phyloP scores from a whole-genome alignment of 2,797 vertebrate genomes.

The Pseudomugil tenellus region DNA sequence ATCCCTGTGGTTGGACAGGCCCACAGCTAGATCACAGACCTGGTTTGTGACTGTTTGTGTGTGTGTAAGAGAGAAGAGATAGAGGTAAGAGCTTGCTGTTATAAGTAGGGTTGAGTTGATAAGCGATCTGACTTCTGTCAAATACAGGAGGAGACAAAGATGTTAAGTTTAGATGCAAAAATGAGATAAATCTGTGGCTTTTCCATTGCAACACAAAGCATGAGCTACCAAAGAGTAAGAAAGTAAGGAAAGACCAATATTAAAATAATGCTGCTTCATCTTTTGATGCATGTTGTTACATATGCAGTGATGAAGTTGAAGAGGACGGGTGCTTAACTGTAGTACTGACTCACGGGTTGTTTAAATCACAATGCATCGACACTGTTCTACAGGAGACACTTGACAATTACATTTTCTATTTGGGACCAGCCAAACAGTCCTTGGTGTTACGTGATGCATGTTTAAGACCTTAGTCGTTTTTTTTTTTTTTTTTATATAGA shows the following conservation, averaged over 20 bases:
- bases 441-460: no score
- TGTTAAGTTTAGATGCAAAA: constrained; percentile 32
- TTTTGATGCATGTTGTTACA: neutral
- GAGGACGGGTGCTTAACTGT: no score
- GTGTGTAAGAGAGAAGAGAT: constrained; percentile 43
- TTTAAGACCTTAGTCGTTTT: no score
- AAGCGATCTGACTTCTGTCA: constrained; percentile 64
- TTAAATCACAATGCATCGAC: no score
- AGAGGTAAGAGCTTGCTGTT: constrained; percentile 64
- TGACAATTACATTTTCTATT: no score
- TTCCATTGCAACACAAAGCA: neutral
- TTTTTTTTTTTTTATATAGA: no score
- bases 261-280: neutral
- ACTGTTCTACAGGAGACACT: no score
- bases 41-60: constrained; percentile 63
- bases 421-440: no score
- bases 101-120: constrained; percentile 65
- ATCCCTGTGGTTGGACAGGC: constrained; percentile 51
- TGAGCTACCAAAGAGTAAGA: neutral
- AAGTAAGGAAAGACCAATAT: neutral
- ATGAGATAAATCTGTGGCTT: constrained; percentile 15
- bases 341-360: no score
- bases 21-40: constrained; percentile 54
- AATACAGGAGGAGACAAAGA: constrained; percentile 30
- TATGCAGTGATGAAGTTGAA: neutral